phyloP scores from a whole-genome alignment of 2,888 invertebrate genomes.

The Philonicus albiceps region DNA sequence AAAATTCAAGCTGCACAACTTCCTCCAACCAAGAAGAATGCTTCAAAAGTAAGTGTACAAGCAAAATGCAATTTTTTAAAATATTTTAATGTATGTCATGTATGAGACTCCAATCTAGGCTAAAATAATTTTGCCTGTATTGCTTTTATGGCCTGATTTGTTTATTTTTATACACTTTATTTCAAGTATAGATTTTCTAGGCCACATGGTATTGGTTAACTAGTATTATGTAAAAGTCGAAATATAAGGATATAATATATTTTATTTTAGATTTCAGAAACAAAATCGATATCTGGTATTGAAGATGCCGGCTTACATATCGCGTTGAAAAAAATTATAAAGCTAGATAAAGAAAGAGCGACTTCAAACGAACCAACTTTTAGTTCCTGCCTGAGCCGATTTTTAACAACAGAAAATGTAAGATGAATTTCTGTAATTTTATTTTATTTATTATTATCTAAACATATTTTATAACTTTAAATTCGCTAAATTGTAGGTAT shows the following conservation, averaged over 20 bases:
- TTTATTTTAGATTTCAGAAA: neutral
- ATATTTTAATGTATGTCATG: too few species aligned
- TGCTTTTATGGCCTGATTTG: too few species aligned
- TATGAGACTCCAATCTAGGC: too few species aligned
- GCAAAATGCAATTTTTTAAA: neutral
- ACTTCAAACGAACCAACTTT: conserved; percentile 66
- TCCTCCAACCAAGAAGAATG: conserved; percentile 50
- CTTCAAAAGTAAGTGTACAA: conserved; percentile 49
- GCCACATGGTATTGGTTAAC: too few species aligned
- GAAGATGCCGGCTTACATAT: conserved; percentile 81
- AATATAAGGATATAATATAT: neutral
- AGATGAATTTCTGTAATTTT: conserved; percentile 49
- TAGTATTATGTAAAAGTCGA: neutral
- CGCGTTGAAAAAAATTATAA: conserved; percentile 77
- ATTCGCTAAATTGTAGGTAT: conserved; percentile 64
- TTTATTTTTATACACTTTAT: too few species aligned
- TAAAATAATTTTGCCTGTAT: too few species aligned
- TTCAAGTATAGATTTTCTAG: too few species aligned
- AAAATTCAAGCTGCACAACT: conserved; percentile 47
- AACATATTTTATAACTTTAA: neutral
- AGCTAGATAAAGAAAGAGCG: conserved; percentile 67
- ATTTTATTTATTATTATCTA: neutral
- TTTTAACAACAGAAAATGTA: conserved; percentile 68
- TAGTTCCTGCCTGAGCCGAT: conserved; percentile 67
- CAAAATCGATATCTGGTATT: conserved; percentile 63